Percentiles rank a stretch among this genome's conserved stretches.
Evolutionary conservation across 2,888 invertebrate genomes (phyloP).

Genomic region (Sceliomorpha sp.): DNA sequence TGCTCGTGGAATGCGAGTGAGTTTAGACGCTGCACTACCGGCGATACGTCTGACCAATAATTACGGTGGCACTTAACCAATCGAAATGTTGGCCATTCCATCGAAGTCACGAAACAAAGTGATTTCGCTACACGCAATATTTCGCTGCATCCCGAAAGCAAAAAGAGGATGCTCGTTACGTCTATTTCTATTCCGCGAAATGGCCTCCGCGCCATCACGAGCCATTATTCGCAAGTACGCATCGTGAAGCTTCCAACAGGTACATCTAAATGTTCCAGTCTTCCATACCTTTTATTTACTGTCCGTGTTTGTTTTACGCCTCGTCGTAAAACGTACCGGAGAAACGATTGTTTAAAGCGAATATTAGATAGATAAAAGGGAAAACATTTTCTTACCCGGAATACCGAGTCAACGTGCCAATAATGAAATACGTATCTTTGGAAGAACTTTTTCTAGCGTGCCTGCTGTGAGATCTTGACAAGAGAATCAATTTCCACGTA

Average conservation of each 20-base stretch:
- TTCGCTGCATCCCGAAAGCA: slow-evolving; percentile 8
- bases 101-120: slow-evolving; percentile 34
- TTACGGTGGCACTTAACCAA: slow-evolving; percentile 34
- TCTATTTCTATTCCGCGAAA: slow-evolving; percentile 30
- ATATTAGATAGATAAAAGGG: slow-evolving; percentile 18
- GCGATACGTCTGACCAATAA: slow-evolving; percentile 29
- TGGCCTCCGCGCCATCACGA: not conserved
- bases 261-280: not conserved
- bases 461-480: too few species aligned
- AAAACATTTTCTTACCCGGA: slow-evolving; percentile 28
- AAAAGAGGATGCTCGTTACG: slow-evolving; percentile 14
- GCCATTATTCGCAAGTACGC: slow-evolving; percentile 23
- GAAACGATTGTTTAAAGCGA: slow-evolving; percentile 27
- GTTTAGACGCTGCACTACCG: slow-evolving; percentile 19
- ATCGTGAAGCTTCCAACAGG: slow-evolving; percentile 17
- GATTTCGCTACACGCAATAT: slow-evolving; percentile 41
- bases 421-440: too few species aligned
- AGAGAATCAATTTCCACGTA: too few species aligned
- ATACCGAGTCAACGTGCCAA: too few species aligned
- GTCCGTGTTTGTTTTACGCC: slow-evolving; percentile 18
- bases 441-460: too few species aligned
- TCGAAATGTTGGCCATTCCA: slow-evolving; percentile 22
- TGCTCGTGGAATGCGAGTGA: slow-evolving; percentile 18
- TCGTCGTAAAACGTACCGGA: slow-evolving; percentile 15
- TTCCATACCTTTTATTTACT: slow-evolving; percentile 12